Conservation (phyloP, 1,140 invertebrate species). For the Papilio polytes region DNA sequence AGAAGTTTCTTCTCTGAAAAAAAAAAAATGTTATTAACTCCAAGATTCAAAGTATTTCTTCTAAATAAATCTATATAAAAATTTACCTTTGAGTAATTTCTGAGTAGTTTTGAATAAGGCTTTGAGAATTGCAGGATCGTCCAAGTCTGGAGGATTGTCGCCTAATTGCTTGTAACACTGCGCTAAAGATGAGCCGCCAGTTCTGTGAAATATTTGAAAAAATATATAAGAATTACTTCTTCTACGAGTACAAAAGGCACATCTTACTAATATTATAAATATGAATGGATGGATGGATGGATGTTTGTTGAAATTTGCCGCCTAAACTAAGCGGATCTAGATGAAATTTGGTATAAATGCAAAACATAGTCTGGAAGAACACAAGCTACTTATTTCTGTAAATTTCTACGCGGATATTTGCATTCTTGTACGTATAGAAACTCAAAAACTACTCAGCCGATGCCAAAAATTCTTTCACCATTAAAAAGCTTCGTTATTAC, state of each 20-base stretch:
- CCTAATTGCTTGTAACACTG: slow-evolving; percentile 96
- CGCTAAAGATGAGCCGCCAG: slow-evolving; percentile 96
- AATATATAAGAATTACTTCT: background rate
- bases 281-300: too few species aligned
- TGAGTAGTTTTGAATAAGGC: slow-evolving; percentile 94
- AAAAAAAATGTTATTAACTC: slow-evolving; percentile 40
- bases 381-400: too few species aligned
- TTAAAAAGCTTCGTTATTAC: too few species aligned
- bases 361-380: too few species aligned
- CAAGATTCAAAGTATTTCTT: background rate
- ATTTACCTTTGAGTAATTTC: slow-evolving; percentile 89
- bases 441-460: too few species aligned
- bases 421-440: too few species aligned
- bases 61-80: background rate
- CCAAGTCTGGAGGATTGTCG: slow-evolving; percentile 91
- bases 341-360: too few species aligned
- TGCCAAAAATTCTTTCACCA: too few species aligned
- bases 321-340: too few species aligned
- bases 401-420: too few species aligned
- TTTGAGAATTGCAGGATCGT: slow-evolving; percentile 87
- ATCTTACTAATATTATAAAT: too few species aligned
- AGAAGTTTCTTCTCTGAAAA: slow-evolving; percentile 88
- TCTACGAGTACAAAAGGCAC: background rate
- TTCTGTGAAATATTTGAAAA: slow-evolving; percentile 73
- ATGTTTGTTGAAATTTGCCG: too few species aligned